Evolutionary conservation across 2,888 invertebrate genomes (phyloP).

Genomic region (Phymatocera aterrima): DNA sequence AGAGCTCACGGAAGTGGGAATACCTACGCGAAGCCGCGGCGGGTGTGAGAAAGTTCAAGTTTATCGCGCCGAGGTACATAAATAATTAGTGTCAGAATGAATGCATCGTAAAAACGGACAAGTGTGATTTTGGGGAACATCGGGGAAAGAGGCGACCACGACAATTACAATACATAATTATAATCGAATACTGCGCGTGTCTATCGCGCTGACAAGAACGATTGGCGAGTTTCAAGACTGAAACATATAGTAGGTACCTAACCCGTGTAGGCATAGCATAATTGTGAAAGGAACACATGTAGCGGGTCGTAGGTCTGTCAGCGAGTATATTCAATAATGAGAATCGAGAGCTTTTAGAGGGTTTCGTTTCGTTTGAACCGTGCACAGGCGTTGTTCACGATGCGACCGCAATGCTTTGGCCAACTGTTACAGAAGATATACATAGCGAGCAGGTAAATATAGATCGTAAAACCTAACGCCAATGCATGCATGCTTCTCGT

Average conservation of each 20-base stretch:
- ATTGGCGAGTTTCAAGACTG: not conserved
- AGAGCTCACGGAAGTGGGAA: no score
- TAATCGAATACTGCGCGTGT: not conserved
- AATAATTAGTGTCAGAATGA: not conserved
- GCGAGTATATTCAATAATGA: slow-evolving; percentile 23
- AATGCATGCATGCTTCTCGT: not conserved
- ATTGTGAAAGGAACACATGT: slow-evolving; percentile 4
- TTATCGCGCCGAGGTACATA: not conserved
- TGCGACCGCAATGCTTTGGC: not conserved
- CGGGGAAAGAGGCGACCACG: not conserved
- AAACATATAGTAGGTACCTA: not conserved
- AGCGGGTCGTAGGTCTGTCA: slow-evolving; percentile 18
- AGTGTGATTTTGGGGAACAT: not conserved
- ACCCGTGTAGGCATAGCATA: not conserved
- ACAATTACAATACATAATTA: not conserved
- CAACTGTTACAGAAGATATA: no score
- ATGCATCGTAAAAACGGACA: not conserved
- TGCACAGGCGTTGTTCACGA: not conserved
- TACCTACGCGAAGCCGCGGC: no score
- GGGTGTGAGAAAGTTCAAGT: not conserved
- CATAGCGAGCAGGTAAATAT: slow-evolving; percentile 18
- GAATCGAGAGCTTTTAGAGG: no score
- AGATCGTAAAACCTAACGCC: slow-evolving; percentile 19
- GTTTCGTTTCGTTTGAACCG: not conserved
- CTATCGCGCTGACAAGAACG: not conserved